Evolutionary conservation across 1,140 invertebrate species (phyloP), one percentile per base, ranked within the genome.

Genomic region (Grapholita molesta): DNA sequence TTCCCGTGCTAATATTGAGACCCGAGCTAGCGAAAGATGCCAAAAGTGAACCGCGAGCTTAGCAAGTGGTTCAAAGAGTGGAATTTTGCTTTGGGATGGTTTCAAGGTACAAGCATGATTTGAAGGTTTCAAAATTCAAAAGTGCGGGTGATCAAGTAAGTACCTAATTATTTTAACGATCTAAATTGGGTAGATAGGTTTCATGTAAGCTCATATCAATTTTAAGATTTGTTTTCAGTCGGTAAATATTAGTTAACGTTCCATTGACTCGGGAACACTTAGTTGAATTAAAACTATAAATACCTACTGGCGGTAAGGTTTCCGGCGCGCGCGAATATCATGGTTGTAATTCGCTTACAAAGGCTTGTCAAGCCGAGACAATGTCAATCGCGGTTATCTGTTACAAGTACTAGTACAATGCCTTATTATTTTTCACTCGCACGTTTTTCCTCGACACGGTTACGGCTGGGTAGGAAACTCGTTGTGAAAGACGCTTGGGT

Each of bases 361-460:
- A 61, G 55, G 55, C 55, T 61, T 61, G 55, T 61, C 64, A 24
- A 61, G 55, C 55, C 25, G 24, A 61, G 55, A 65, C 79, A 84
- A 80, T 80, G 75, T 77, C 75, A 83, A 74, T 73, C 69, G 70
- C 42, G 38, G 69, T 73, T 73, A 71, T 65, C 35, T 64, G 77
- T 79, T 78, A 69, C 71, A 32, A 30, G 30, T 57, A 53, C 42
- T 64, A 71, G 70, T 67, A 90, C 86, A 90, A 90, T 89, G 75
- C 73, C 76, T 84, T 80, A 86, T 90, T 88, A 86, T 88, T 86
- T 83, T 79, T 76, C 73, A 66, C 67, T 86, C 86, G 85, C 88
- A 90, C 86, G 88, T 89, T 90, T 89, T 88, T 88, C 84, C 84
- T 89, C 85, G 85, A 82, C 81, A 85, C 77, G 68, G 83, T 85